These are phyloP conservation scores for Myxocyprinus asiaticus DNA, from an alignment of 2,113 vertebrate genomes.

Conservation along the genomic window DNA sequence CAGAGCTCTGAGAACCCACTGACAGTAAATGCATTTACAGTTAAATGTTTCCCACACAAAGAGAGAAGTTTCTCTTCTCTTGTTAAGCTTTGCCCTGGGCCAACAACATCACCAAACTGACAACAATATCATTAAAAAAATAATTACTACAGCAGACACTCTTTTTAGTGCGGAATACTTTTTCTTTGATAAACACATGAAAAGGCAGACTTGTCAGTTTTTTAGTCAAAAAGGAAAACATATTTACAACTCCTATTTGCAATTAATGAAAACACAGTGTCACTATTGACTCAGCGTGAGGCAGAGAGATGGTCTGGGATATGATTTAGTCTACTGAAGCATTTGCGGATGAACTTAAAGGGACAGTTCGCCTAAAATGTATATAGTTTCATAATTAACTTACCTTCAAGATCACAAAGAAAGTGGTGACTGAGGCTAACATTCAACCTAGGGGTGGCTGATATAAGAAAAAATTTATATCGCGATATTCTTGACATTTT, in stretches of 20 bases:
- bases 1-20: too few relatives aligned
- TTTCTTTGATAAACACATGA: conserved; percentile 39
- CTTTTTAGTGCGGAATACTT: conserved; percentile 1
- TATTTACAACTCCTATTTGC: conserved; percentile 33
- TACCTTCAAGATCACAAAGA: too few relatives aligned
- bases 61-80: background rate
- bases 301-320: background rate
- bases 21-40: too few relatives aligned
- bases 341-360: background rate
- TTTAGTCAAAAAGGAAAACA: conserved; percentile 36
- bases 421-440: too few relatives aligned
- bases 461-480: too few relatives aligned
- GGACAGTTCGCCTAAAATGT: too few relatives aligned
- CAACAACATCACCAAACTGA: background rate
- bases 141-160: conserved; percentile 30
- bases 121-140: conserved; percentile 30
- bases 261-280: conserved; percentile 28
- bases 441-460: too few relatives aligned
- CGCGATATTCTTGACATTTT: too few relatives aligned
- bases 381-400: too few relatives aligned
- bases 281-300: background rate
- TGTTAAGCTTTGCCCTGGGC: conserved; percentile 23
- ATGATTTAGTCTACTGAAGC: background rate
- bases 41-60: background rate
- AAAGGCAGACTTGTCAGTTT: background rate